Base-by-base conservation (phyloP, 1,140 invertebrate genomes). In the Lordiphosa collinella region DNA sequence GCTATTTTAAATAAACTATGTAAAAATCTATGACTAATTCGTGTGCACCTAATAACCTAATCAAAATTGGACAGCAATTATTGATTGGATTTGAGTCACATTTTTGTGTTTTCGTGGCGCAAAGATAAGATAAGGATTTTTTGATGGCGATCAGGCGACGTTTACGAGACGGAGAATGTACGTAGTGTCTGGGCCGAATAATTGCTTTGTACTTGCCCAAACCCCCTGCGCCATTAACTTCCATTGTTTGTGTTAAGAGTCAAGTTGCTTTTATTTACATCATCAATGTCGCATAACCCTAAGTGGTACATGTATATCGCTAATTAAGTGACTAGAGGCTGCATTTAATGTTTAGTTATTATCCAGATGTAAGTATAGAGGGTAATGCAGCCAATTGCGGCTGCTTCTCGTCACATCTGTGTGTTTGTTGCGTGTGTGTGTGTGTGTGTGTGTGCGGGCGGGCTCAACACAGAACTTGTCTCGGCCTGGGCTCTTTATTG, bases 1-100 rank as follows among this genome's bases (percentile, higher is more conserved):
- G 69, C 63, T 79, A 79, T 79, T 79, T 79, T 79, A 79, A 79
- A 79, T 69, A 78, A 76, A 74, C 52, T 61, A 79, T 79, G 74
- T 79, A 79, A 80, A 79, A 79, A 79, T 64, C 62, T 41, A 79
- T 79, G 74, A 78, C 53, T 78, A 59, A 71, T 34, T 25, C 16
- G 22, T 53, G 38, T 53, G 38, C 10, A 18, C 22, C 22, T 40
- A 58, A 43, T 43, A 43, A 43, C 35, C 37, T 29, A 59, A 59
- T 64, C 56, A 29, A 44, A 48, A 47, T 59, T 41, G 7, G 11
- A 34, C 35, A 66, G 58, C 66, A 71, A 54, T 36, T 55, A 43
- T 62, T 62, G 57, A 66, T 66, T 51, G 32, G 25, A 34, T 29
- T 41, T 61, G 52, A 63, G 41, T 47, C 65, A 50, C 44, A 44